Evolutionary conservation across 2,797 vertebrate genomes (phyloP), one percentile per base, ranked within the genome.

Genomic region (Sparidentex hasta): DNA sequence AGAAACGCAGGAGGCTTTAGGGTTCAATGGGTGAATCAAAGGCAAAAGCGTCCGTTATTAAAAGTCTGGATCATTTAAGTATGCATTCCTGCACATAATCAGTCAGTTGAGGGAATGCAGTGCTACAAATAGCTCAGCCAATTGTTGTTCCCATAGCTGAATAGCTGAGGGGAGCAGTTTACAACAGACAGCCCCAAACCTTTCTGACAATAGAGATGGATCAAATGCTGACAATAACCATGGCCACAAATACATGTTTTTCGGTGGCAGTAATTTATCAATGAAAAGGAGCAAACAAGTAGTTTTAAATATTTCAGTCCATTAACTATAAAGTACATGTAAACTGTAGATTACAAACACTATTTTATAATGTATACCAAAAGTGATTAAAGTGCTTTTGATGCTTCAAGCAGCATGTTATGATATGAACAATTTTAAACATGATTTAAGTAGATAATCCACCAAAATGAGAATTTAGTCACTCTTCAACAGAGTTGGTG

Each of bases 121-220:
- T 69, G 71, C 85, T 86, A 92, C 89, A 90, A 92, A 92, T 81
- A 89, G 84, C 82, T 88, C 71, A 27, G 75, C 57, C 86, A 75
- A 88, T 88, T 92, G 90, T 93, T 91, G 88, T 86, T 87, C 77
- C 84, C 78, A 69, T 74, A 61, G 76, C 73, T 76, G 87, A 94
- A 93, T 44, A 88, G 90, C 91, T 91, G 90, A 93, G 85, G 77
- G 80, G 88, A 85, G 90, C 88, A 88, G 78, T 92, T 91, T 87
- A 86, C 81, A 71, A 81, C 65, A 38, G 90, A 78, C 77, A 76
- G 79, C 62, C 67, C 57, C 62, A 59, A 85, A 87, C 66, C 63
- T 75, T 71, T 88, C 62, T 62, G 82, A 90, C 88, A 89, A 90
- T 65, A 58, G 79, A 43, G 59, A 75, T 29, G 43, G 80, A 84